Conservation (phyloP, 2,113 vertebrate species). For the Microcebus murinus region DNA sequence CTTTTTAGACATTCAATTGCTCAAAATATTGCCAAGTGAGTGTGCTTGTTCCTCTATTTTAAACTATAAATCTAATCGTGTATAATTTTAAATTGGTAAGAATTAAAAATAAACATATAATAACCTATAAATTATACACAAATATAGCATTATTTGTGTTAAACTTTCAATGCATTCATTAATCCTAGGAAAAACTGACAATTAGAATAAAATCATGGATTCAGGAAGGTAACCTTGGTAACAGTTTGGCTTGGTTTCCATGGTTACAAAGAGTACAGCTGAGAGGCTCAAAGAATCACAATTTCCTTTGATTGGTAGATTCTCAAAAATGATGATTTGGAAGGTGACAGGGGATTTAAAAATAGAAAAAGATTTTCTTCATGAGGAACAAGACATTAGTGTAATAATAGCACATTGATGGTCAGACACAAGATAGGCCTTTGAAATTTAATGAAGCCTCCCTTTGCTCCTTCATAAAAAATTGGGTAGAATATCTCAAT, state of each 20-base stretch:
- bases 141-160: constrained; percentile 31
- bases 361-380: constrained; percentile 46
- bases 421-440: constrained; percentile 49
- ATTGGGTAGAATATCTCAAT: constrained; percentile 37
- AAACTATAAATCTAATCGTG: background rate
- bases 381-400: constrained; percentile 59
- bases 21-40: background rate
- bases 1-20: background rate
- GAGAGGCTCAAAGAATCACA: constrained; percentile 68
- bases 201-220: constrained; percentile 55
- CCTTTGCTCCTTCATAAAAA: constrained; percentile 49
- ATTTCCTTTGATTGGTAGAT: constrained; percentile 78
- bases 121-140: background rate
- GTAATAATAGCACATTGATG: constrained; percentile 59
- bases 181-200: constrained; percentile 52
- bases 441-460: constrained; percentile 70
- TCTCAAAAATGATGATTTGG: constrained; percentile 71
- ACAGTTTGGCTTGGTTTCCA: constrained; percentile 77
- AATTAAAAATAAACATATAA: background rate
- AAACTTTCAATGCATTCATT: constrained; percentile 34
- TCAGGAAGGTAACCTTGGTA: constrained; percentile 66
- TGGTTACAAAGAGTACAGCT: constrained; percentile 65
- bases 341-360: constrained; percentile 67
- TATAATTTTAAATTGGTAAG: background rate
- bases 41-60: background rate